Evolutionary conservation across 2,797 vertebrate genomes (phyloP).

Genomic region (Gambelia wislizenii): DNA sequence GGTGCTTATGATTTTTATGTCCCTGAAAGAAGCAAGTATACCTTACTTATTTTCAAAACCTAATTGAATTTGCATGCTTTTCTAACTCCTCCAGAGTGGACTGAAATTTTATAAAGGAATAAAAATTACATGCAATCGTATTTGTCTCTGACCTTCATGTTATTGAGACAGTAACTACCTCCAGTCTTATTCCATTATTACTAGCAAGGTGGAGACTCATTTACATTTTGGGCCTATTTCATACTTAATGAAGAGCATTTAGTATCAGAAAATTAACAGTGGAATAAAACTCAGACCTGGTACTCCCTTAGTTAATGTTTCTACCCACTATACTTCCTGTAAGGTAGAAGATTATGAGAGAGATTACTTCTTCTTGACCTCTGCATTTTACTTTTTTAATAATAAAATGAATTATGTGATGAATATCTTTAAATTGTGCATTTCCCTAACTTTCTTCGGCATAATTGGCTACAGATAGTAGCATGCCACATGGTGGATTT

Average conservation of each 20-base stretch:
- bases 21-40: conserved; percentile 54
- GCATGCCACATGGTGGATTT: neutral
- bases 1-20: conserved; percentile 40
- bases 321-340: neutral
- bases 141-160: conserved; percentile 72
- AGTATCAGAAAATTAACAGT: conserved; percentile 15
- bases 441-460: neutral
- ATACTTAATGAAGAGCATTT: conserved; percentile 24
- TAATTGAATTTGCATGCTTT: conserved; percentile 59
- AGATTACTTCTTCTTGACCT: neutral
- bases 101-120: conserved; percentile 63
- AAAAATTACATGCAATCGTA: conserved; percentile 62
- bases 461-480: neutral
- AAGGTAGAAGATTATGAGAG: neutral
- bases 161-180: conserved; percentile 68
- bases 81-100: conserved; percentile 57
- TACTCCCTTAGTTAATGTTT: neutral
- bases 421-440: neutral
- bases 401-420: neutral
- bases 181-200: conserved; percentile 51
- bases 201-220: conserved; percentile 21
- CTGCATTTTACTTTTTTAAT: neutral
- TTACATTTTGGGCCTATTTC: conserved; percentile 33
- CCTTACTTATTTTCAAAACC: conserved; percentile 62
- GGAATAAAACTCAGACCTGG: neutral